Base-by-base conservation (phyloP, 1,140 invertebrate genomes). In the Pomacea maculata region DNA sequence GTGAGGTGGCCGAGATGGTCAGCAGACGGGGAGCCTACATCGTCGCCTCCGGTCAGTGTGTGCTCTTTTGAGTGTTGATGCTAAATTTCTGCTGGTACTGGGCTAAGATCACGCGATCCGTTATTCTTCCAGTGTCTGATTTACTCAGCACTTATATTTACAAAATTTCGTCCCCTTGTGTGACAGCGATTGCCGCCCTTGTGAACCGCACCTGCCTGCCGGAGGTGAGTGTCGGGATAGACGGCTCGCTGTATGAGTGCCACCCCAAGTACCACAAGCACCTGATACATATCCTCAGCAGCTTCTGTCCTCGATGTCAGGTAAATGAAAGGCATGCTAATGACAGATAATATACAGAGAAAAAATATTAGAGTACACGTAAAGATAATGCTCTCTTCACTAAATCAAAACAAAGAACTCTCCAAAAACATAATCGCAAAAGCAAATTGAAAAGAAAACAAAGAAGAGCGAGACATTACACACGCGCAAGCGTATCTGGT, bases 221-320 rank as follows among this genome's bases (percentile, higher is more conserved):
- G 15, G 94, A 94, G 83, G 96, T 98, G 1, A 98, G 97, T 0
- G 96, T 99, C 25, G 98, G 97, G 75, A 96, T 99, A 83, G 98
- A 99, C 92, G 98, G 98, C 21, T 99, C 97, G 45, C 95, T 99
- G 0, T 99, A 99, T 91, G 94, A 97, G 87, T 98, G 96, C 93
- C 98, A 99, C 91, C 98, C 98, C 0, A 95, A 97, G 90, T 98
- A 99, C 92, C 96, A 98, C 90, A 93, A 96, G 90, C 93, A 98
- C 83, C 98, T 99, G 95, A 95, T 95, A 75, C 94, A 96, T 77
- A 96, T 96, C 90, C 97, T 99, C 88, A 92, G 93, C 14, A 93
- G 96, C 90, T 92, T 97, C 54, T 94, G 95, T 71, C 93, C 74
- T 83, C 78, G 88, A 76, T 86, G 86, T 63, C 87, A 89, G 88